phyloP scores from a whole-genome alignment of 2,888 invertebrate species.

The Erannis defoliaria region DNA sequence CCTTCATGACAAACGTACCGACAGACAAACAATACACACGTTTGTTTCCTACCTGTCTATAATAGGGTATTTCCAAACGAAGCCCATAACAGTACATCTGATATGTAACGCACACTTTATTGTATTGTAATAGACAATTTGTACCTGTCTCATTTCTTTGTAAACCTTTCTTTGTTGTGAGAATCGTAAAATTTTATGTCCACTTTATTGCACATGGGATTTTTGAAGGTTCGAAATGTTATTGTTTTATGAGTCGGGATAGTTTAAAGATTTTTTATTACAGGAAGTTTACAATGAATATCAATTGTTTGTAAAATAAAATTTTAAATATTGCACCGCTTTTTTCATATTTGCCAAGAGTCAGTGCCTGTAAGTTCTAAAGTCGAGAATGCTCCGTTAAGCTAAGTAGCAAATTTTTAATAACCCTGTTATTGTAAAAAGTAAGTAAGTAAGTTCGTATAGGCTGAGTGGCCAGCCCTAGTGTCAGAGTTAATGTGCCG shows the following conservation, averaged over 20 bases:
- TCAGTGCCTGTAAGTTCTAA: too few relatives aligned
- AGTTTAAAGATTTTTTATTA: slow-evolving; percentile 28
- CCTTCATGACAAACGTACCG: slow-evolving; percentile 43
- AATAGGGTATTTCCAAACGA: slow-evolving; percentile 20
- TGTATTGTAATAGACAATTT: slow-evolving; percentile 3
- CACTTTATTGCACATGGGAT: slow-evolving; percentile 38
- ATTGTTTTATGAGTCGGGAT: slow-evolving; percentile 43
- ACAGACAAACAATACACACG: slow-evolving; percentile 31
- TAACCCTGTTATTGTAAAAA: too few relatives aligned
- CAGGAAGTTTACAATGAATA: neutral
- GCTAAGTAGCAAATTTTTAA: too few relatives aligned
- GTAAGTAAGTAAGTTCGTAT: too few relatives aligned
- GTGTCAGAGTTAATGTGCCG: too few relatives aligned
- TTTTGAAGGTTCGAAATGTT: slow-evolving; percentile 32
- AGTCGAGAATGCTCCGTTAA: too few relatives aligned
- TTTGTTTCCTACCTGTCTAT: slow-evolving; percentile 31
- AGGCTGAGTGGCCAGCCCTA: too few relatives aligned
- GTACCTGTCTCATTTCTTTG: slow-evolving; percentile 36
- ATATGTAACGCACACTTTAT: slow-evolving; percentile 9
- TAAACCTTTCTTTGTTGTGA: slow-evolving; percentile 28
- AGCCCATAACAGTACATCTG: slow-evolving; percentile 29
- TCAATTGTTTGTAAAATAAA: neutral
- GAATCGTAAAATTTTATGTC: slow-evolving; percentile 24
- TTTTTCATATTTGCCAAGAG: neutral
- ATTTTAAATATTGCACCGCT: neutral